phyloP scores from a whole-genome alignment of 2,888 invertebrate genomes.

The Spialia ferax region DNA sequence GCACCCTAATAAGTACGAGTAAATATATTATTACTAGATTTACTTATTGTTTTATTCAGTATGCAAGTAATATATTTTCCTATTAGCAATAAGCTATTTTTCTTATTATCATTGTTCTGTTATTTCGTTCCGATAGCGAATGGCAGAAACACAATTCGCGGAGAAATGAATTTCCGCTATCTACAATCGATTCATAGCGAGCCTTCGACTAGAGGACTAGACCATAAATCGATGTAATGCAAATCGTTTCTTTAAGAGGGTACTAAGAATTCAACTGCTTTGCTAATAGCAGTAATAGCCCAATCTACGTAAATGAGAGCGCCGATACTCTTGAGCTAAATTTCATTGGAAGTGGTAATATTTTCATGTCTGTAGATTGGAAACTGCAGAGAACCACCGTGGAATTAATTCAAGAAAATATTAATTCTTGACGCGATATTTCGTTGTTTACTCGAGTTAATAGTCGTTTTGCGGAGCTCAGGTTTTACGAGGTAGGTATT shows the following conservation, averaged over 20 bases:
- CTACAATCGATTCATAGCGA: background rate
- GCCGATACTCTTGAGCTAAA: background rate
- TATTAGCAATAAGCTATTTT: background rate
- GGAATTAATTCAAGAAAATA: background rate
- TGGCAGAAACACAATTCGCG: background rate
- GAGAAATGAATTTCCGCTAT: constrained; percentile 7
- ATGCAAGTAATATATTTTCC: background rate
- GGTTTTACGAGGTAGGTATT: background rate
- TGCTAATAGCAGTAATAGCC: constrained; percentile 23
- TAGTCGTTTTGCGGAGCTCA: background rate
- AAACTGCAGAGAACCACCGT: background rate
- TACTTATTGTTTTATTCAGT: background rate
- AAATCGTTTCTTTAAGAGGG: constrained; percentile 21
- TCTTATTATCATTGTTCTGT: background rate
- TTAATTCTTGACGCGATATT: background rate
- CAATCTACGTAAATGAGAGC: constrained; percentile 17
- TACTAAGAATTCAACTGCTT: constrained; percentile 26
- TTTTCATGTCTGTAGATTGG: constrained; percentile 1
- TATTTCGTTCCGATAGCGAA: background rate
- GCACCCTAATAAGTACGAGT: too few species aligned
- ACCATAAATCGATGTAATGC: constrained; percentile 21
- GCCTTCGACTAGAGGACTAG: background rate
- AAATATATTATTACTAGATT: background rate
- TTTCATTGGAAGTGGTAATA: constrained; percentile 17
- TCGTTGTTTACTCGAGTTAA: constrained; percentile 1